These are phyloP conservation scores for Agriopis leucophaearia DNA, from an alignment of 2,888 invertebrate genomes.

Conservation along the genomic window DNA sequence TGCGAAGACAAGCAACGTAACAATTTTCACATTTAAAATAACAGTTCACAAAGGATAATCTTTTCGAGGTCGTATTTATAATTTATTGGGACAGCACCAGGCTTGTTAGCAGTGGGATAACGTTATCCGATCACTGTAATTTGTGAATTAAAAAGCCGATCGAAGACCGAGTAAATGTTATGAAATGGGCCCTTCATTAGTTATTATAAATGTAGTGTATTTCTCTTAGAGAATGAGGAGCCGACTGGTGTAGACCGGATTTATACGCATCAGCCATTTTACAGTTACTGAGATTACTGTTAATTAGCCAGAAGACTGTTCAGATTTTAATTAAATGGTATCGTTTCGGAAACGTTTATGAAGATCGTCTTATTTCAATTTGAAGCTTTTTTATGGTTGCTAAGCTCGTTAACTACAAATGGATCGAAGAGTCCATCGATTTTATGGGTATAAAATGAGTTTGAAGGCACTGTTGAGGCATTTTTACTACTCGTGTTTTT, in stretches of 20 bases:
- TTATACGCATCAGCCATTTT: conserved; percentile 40
- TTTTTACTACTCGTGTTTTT: conserved; percentile 43
- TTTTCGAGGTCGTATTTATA: conserved; percentile 55
- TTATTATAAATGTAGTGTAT: conserved; percentile 63
- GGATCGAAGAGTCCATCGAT: conserved; percentile 47
- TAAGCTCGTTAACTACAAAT: conserved; percentile 50
- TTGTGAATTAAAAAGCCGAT: conserved; percentile 70
- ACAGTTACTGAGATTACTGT: conserved; percentile 51
- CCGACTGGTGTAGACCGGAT: conserved; percentile 47
- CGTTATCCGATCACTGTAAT: conserved; percentile 70
- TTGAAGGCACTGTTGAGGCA: conserved; percentile 42
- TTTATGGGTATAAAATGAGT: conserved; percentile 46
- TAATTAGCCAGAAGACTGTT: conserved; percentile 56
- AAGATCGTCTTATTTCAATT: conserved; percentile 50
- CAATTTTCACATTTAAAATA: conserved; percentile 81
- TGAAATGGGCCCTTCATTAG: conserved; percentile 73
- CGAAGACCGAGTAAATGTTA: conserved; percentile 65
- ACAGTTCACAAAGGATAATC: conserved; percentile 63
- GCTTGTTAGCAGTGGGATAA: conserved; percentile 56
- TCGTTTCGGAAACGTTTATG: conserved; percentile 51
- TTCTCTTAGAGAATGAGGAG: conserved; percentile 55
- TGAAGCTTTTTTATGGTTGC: conserved; percentile 47
- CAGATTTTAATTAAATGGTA: conserved; percentile 53
- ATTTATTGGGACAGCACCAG: conserved; percentile 69
- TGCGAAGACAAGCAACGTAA: conserved; percentile 64